These are phyloP conservation scores for Zophobas morio DNA, from an alignment of 1,140 invertebrate genomes.

Conservation along the genomic window DNA sequence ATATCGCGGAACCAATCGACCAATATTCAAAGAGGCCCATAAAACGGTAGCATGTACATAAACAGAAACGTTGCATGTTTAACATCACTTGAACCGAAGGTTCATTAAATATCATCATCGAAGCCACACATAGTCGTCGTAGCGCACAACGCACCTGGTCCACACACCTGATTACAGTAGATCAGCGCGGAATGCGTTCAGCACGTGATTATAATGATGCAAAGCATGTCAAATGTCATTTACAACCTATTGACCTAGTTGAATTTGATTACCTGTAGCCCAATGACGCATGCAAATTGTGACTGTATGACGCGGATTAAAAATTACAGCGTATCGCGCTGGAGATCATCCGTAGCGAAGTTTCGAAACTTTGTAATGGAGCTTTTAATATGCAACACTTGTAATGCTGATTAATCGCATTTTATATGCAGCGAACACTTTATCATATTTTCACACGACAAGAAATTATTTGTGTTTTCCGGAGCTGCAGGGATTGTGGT, in stretches of 20 bases:
- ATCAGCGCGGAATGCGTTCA: constrained; percentile 33
- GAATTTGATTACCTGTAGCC: constrained; percentile 9
- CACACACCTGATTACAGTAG: constrained; percentile 40
- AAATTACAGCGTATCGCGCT: constrained; percentile 6
- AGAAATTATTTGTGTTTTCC: constrained; percentile 26
- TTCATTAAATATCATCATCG: constrained; percentile 49
- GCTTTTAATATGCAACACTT: constrained; percentile 38
- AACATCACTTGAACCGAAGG: constrained; percentile 50
- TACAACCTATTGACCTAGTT: constrained; percentile 43
- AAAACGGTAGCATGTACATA: constrained; percentile 35
- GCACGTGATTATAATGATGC: constrained; percentile 45
- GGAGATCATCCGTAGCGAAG: constrained; percentile 11
- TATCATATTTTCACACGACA: constrained; percentile 22
- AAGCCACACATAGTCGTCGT: constrained; percentile 16
- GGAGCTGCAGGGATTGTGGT: not conserved
- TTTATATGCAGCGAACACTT: constrained; percentile 28
- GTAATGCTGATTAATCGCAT: constrained; percentile 28
- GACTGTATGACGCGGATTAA: not conserved
- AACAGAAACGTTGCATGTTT: constrained; percentile 51
- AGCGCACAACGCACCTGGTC: constrained; percentile 40
- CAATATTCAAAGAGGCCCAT: constrained; percentile 39
- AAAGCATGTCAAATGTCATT: constrained; percentile 45
- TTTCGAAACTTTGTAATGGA: constrained; percentile 27
- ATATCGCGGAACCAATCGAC: constrained; percentile 35
- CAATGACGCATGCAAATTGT: constrained; percentile 14